Evolutionary conservation across 2,797 vertebrate species (phyloP).

Genomic region (Scarus forsteni): DNA sequence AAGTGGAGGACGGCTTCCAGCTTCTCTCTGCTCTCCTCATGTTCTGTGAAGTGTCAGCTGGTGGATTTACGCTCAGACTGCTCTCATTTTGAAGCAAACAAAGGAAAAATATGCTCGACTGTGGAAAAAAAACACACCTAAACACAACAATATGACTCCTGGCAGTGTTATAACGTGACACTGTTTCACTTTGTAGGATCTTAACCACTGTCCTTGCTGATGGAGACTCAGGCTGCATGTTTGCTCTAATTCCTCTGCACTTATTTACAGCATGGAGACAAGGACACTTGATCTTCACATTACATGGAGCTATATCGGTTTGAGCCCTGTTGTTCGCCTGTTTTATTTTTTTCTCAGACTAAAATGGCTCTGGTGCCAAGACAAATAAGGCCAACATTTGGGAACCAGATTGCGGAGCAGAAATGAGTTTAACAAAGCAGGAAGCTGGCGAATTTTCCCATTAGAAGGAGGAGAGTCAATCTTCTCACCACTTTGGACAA

Average conservation of each 20-base stretch:
- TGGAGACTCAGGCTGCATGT: conserved; percentile 27
- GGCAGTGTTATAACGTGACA: conserved; percentile 6
- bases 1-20: conserved; percentile 33
- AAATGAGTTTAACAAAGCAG: conserved; percentile 34
- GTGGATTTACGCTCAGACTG: conserved; percentile 43
- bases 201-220: conserved; percentile 15
- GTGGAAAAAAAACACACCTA: conserved; percentile 41
- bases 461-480: conserved; percentile 22
- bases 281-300: conserved; percentile 56
- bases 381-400: conserved; percentile 39
- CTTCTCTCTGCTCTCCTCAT: conserved; percentile 54
- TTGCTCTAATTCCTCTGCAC: conserved; percentile 41
- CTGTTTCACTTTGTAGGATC: conserved; percentile 4
- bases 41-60: conserved; percentile 52
- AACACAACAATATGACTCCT: conserved; percentile 61
- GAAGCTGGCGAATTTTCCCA: conserved; percentile 22
- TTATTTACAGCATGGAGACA: conserved; percentile 63
- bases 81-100: conserved; percentile 34
- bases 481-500: conserved; percentile 24
- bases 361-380: conserved; percentile 29
- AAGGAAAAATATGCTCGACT: conserved; percentile 27
- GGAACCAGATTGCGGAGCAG: conserved; percentile 12
- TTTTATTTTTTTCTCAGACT: conserved; percentile 15
- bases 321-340: conserved; percentile 28
- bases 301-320: conserved; percentile 54